These are phyloP conservation scores for Parazoanthus swiftii DNA, from an alignment of 92 coral and sea anemone species.

Conservation along the genomic window DNA sequence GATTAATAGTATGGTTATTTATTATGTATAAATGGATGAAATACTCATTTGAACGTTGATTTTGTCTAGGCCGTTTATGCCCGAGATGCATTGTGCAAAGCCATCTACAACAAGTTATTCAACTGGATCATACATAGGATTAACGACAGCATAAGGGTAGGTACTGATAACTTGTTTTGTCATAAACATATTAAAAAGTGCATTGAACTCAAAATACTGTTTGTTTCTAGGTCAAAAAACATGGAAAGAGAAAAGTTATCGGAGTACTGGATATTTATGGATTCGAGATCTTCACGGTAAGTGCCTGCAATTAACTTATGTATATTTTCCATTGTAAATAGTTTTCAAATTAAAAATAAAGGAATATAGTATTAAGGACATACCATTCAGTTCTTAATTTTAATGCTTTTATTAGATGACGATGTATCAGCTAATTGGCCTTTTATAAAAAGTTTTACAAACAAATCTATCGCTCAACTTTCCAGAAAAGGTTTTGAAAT, in stretches of 20 bases:
- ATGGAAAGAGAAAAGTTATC: conserved; percentile 85
- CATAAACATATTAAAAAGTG: not conserved
- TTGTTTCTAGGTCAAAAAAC: conserved; percentile 73
- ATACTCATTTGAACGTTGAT: not conserved
- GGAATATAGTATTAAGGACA: too few relatives aligned
- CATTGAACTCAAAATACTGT: not conserved
- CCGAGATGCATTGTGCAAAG: conserved; percentile 92
- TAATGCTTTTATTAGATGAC: too few relatives aligned
- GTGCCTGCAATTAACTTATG: too few relatives aligned
- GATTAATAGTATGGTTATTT: too few relatives aligned
- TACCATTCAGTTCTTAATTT: too few relatives aligned
- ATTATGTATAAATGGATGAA: not conserved
- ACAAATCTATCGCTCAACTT: not conserved
- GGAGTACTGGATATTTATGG: conserved; percentile 99
- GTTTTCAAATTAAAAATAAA: not conserved
- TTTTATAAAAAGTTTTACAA: not conserved
- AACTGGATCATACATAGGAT: conserved; percentile 88
- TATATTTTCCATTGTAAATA: not conserved
- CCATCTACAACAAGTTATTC: conserved; percentile 84
- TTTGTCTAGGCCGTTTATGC: conserved; percentile 83
- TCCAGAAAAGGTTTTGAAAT: too few relatives aligned
- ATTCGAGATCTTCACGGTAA: conserved; percentile 95
- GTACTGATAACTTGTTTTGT: not conserved
- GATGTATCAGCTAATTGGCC: not conserved
- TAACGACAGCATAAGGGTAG: conserved; percentile 93